A percentile compares a stretch with the other conserved stretches of the same genome.
Evolutionary conservation across 1,140 invertebrate genomes (phyloP).

Genomic region (Macrosteles quadrilineatus): DNA sequence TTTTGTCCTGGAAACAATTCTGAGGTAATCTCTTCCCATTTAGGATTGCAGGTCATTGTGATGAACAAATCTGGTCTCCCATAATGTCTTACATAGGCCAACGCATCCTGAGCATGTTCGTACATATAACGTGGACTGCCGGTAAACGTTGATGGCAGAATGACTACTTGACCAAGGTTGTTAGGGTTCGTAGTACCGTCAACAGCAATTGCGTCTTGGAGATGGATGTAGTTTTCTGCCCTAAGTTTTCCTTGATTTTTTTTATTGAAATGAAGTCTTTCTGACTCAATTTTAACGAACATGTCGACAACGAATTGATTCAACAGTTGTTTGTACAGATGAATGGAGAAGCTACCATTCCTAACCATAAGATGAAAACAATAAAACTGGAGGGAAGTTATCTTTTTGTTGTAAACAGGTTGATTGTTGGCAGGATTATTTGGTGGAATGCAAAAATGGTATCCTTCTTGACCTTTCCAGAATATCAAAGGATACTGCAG

Average conservation of each 20-base stretch:
- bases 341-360: conserved; percentile 36
- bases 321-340: conserved; percentile 43
- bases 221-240: conserved; percentile 50
- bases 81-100: conserved; percentile 53
- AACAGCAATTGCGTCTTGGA: background rate
- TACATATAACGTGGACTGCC: conserved; percentile 53
- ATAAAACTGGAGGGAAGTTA: conserved; percentile 42
- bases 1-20: conserved; percentile 41
- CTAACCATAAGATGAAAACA: conserved; percentile 44
- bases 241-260: conserved; percentile 54
- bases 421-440: background rate
- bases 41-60: conserved; percentile 54
- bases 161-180: conserved; percentile 33
- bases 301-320: conserved; percentile 53
- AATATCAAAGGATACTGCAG: conserved; percentile 55
- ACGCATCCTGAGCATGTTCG: conserved; percentile 54
- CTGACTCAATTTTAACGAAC: conserved; percentile 54
- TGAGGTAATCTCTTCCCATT: conserved; percentile 52
- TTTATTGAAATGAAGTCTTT: conserved; percentile 49
- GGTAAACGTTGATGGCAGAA: conserved; percentile 50
- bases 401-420: conserved; percentile 36
- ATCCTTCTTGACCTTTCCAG: conserved; percentile 51
- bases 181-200: background rate
- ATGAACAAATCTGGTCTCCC: conserved; percentile 52
- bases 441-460: background rate